Percentiles rank a stretch among this genome's conserved stretches.
These are phyloP conservation scores for Pelodiscus sinensis DNA, from an alignment of 2,113 vertebrate genomes.

Conservation along the genomic window DNA sequence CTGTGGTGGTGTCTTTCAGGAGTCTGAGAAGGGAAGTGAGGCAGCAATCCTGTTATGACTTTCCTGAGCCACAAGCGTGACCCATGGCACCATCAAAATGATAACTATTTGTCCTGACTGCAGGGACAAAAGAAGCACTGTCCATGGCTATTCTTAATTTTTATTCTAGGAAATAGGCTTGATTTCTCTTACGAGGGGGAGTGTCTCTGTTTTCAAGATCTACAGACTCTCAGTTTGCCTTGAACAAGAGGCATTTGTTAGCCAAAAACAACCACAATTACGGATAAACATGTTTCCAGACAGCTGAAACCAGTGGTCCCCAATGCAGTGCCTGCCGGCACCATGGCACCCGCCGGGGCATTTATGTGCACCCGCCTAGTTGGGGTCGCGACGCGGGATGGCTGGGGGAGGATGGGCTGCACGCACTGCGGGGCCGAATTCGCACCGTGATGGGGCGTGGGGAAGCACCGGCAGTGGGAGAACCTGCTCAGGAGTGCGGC, in stretches of 20 bases:
- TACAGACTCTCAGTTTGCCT: background rate
- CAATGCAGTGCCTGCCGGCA: too few species aligned
- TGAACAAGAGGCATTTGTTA: background rate
- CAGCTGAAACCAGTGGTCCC: background rate
- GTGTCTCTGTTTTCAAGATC: background rate
- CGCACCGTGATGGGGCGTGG: too few species aligned
- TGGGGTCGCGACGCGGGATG: too few species aligned
- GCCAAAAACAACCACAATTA: background rate
- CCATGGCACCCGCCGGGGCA: too few species aligned
- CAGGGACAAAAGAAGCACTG: background rate
- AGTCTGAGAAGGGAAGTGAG: background rate
- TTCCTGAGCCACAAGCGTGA: background rate
- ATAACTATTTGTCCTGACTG: background rate
- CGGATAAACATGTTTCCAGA: background rate
- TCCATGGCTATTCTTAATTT: background rate
- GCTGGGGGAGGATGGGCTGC: too few species aligned
- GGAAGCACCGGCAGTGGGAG: too few species aligned
- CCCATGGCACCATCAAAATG: background rate
- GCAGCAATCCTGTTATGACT: background rate
- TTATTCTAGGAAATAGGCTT: background rate
- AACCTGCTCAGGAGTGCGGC: too few species aligned
- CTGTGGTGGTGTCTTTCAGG: background rate
- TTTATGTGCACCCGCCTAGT: too few species aligned
- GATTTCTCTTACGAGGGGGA: background rate
- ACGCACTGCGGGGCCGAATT: too few species aligned